Evolutionary conservation across 1,140 invertebrate genomes (phyloP).

Genomic region (Bombus fervidus): DNA sequence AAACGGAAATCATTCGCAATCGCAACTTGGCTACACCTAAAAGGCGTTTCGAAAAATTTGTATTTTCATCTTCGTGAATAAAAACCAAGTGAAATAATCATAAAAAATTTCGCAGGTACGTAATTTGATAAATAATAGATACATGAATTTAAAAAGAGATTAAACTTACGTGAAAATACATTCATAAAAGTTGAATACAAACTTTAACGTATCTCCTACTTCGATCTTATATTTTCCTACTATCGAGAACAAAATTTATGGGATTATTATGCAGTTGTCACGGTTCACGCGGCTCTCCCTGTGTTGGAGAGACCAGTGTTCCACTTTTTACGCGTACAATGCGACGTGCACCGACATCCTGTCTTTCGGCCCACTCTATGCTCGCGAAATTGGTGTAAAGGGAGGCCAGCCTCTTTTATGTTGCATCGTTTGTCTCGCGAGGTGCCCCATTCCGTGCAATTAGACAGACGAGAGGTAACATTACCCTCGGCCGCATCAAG

Average conservation of each 20-base stretch:
- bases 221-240: background rate
- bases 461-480: conserved; percentile 65
- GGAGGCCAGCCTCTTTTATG: conserved; percentile 51
- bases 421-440: conserved; percentile 56
- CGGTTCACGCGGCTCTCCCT: background rate
- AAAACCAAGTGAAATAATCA: no score
- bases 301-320: background rate
- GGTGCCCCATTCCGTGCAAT: conserved; percentile 75
- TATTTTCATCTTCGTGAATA: no score
- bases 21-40: no score
- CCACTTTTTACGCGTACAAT: conserved; percentile 32
- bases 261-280: background rate
- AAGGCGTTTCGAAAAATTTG: no score
- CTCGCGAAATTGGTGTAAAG: conserved; percentile 38
- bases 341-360: conserved; percentile 18
- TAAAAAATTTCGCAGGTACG: no score
- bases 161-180: background rate
- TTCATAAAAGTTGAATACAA: background rate
- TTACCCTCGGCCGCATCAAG: conserved; percentile 49
- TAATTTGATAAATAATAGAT: background rate
- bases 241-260: background rate
- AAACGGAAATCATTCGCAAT: no score
- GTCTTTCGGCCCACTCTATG: background rate
- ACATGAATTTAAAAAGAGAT: background rate
- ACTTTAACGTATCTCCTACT: background rate